phyloP scores from a whole-genome alignment of 2,113 vertebrate species.

The Gymnocephalus cernua region DNA sequence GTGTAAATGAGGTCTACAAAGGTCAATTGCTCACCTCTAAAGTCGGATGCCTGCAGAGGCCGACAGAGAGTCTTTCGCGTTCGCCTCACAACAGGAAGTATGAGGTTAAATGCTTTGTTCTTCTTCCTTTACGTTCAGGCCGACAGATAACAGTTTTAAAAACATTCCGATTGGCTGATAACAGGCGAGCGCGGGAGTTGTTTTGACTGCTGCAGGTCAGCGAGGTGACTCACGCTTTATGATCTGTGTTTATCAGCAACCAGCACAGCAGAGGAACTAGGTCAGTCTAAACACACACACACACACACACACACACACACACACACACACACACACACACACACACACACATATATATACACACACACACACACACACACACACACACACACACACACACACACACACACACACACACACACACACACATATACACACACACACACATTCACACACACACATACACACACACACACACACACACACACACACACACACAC shows the following conservation, averaged over 20 bases:
- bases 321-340: conserved; percentile 5
- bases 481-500: not conserved
- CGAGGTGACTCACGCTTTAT: not conserved
- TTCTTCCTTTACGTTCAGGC: not conserved
- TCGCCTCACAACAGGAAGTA: not conserved
- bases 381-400: not conserved
- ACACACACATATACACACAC: no score
- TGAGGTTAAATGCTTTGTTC: not conserved
- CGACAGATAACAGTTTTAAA: not conserved
- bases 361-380: not conserved
- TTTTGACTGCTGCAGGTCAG: conserved; percentile 17
- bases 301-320: conserved; percentile 23
- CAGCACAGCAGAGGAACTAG: conserved; percentile 23
- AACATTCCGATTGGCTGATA: not conserved
- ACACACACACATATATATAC: not conserved
- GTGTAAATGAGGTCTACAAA: no score
- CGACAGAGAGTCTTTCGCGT: not conserved
- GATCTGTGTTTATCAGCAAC: conserved; percentile 29
- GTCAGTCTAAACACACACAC: conserved; percentile 34
- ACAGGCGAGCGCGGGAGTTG: not conserved
- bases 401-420: no score
- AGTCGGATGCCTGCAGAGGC: not conserved
- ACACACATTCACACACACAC: no score
- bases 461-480: not conserved
- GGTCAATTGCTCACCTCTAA: not conserved